These are phyloP conservation scores for Glyphotaelius pellucidus DNA, from an alignment of 2,888 invertebrate genomes.

Conservation along the genomic window DNA sequence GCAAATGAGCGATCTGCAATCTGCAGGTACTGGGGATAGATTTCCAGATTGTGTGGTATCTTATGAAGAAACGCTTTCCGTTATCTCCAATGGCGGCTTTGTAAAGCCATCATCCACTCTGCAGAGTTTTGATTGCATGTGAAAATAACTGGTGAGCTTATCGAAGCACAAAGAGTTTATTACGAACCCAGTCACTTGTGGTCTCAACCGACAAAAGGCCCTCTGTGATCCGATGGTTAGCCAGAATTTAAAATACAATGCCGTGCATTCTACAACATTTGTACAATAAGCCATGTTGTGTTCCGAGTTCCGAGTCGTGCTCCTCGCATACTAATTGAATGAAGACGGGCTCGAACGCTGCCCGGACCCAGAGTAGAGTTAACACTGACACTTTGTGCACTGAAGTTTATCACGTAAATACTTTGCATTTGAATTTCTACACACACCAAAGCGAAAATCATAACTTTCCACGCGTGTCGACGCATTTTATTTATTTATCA, in stretches of 20 bases:
- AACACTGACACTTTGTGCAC: neutral
- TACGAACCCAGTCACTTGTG: neutral
- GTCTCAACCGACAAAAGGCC: neutral
- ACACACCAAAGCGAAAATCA: neutral
- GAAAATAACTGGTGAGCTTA: neutral
- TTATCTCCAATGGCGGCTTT: neutral
- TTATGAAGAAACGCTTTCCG: neutral
- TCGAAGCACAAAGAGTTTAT: neutral
- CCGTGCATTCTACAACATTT: constrained; percentile 10
- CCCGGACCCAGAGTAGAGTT: neutral
- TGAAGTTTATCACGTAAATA: neutral
- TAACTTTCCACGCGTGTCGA: neutral
- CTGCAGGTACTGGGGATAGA: neutral
- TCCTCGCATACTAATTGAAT: neutral
- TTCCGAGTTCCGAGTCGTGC: neutral
- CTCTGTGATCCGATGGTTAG: neutral
- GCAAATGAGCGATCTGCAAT: neutral
- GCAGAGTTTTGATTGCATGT: neutral
- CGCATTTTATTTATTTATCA: neutral
- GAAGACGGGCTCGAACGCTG: neutral
- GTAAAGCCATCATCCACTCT: neutral
- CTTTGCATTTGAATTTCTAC: neutral
- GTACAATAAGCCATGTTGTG: constrained; percentile 2
- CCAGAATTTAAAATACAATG: constrained; percentile 6
- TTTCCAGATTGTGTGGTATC: neutral